phyloP scores from a whole-genome alignment of 2,888 invertebrate genomes.

The Myathropa florea region DNA sequence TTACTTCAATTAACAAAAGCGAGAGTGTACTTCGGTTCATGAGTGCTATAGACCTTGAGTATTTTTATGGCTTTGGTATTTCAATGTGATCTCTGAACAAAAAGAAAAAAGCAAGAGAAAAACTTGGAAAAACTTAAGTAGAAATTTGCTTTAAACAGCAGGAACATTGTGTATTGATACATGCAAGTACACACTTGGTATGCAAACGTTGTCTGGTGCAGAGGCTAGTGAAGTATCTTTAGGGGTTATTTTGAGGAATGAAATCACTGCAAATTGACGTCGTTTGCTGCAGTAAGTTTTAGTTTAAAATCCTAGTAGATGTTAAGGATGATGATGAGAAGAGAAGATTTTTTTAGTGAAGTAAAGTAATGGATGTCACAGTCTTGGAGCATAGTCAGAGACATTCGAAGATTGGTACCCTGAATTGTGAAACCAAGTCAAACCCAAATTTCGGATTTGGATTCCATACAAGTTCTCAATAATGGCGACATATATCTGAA shows the following conservation, averaged over 20 bases:
- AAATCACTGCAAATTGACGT: neutral
- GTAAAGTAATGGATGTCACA: too few species aligned
- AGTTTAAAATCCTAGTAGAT: neutral
- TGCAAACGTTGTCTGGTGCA: neutral
- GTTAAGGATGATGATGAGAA: neutral
- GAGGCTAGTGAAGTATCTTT: neutral
- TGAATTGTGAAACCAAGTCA: too few species aligned
- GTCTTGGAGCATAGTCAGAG: too few species aligned
- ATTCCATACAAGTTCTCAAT: too few species aligned
- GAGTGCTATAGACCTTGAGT: constrained; percentile 57
- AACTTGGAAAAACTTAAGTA: neutral
- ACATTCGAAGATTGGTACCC: too few species aligned
- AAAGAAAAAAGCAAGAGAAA: neutral
- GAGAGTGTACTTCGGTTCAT: constrained; percentile 59
- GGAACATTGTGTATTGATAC: neutral
- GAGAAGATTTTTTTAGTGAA: too few species aligned
- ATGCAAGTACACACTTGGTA: neutral
- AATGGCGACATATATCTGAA: too few species aligned
- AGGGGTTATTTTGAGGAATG: neutral
- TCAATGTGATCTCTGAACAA: constrained; percentile 10
- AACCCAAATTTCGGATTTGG: too few species aligned
- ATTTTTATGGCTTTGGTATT: constrained; percentile 58
- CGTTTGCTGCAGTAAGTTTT: neutral
- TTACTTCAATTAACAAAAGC: constrained; percentile 71
- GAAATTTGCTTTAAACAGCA: neutral